A percentile compares a stretch with the other conserved stretches of the same genome.
These are phyloP conservation scores for Bombycilla garrulus DNA, from an alignment of 2,113 vertebrate genomes.

Conservation along the genomic window DNA sequence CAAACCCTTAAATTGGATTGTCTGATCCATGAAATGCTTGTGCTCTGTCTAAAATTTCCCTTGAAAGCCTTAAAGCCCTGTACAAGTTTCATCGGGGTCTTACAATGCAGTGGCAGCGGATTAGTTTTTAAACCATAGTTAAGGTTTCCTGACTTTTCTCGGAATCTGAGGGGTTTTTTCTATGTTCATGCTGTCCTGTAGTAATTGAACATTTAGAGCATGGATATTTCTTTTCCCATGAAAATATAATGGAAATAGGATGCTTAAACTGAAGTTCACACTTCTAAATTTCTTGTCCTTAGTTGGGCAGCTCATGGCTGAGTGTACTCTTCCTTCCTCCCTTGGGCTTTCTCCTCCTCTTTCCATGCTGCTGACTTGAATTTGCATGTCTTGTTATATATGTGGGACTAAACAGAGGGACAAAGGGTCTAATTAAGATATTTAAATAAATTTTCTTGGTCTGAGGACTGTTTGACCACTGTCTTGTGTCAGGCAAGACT, in stretches of 20 bases:
- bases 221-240: not conserved
- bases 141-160: not conserved
- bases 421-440: not conserved
- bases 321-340: not conserved
- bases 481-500: not conserved
- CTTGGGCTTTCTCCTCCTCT: not conserved
- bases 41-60: conserved; percentile 33
- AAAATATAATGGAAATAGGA: not conserved
- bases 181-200: not conserved
- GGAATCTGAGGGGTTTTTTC: not conserved
- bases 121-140: conserved; percentile 1
- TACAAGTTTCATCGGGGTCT: not conserved
- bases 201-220: not conserved
- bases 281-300: not conserved
- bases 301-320: not conserved
- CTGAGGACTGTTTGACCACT: not conserved
- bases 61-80: conserved; percentile 16
- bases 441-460: not conserved
- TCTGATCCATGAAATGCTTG: conserved; percentile 5
- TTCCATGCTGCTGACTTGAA: not conserved
- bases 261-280: not conserved
- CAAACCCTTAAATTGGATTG: conserved; percentile 27
- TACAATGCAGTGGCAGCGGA: not conserved
- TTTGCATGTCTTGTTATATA: not conserved
- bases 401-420: not conserved